These are phyloP conservation scores for Erythrolamprus reginae DNA, from an alignment of 2,113 vertebrate genomes.

Conservation along the genomic window DNA sequence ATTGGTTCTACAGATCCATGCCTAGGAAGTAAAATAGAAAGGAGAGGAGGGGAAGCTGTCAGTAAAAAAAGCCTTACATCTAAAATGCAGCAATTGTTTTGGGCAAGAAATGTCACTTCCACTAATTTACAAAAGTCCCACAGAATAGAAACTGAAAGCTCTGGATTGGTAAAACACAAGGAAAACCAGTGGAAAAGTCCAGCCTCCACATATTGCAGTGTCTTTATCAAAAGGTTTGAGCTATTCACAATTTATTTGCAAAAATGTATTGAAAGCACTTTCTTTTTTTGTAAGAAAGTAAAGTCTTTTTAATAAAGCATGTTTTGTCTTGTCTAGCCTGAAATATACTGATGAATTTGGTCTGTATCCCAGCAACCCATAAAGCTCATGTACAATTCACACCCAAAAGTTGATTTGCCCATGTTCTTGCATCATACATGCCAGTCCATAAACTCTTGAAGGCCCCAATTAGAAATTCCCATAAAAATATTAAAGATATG, in stretches of 20 bases:
- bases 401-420: conserved; percentile 43
- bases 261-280: conserved; percentile 55
- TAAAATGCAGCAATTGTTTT: conserved; percentile 37
- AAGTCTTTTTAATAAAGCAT: conserved; percentile 46
- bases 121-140: conserved; percentile 7
- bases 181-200: conserved; percentile 35
- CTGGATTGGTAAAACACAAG: conserved; percentile 25
- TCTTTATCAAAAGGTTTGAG: conserved; percentile 48
- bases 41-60: conserved; percentile 21
- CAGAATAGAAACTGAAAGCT: conserved; percentile 34
- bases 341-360: conserved; percentile 65
- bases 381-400: conserved; percentile 52
- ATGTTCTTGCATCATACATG: conserved; percentile 49
- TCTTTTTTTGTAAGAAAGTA: conserved; percentile 3
- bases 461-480: conserved; percentile 36
- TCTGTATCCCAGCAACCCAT: conserved; percentile 60
- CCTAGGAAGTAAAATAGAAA: conserved; percentile 67
- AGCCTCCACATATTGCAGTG: conserved; percentile 26
- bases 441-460: conserved; percentile 54
- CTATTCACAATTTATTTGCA: conserved; percentile 45
- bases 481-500: conserved; percentile 43
- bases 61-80: conserved; percentile 32
- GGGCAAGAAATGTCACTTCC: conserved; percentile 39
- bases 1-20: conserved; percentile 77
- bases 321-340: conserved; percentile 64